phyloP scores from a whole-genome alignment of 2,113 vertebrate species.

The Petaurus breviceps region DNA sequence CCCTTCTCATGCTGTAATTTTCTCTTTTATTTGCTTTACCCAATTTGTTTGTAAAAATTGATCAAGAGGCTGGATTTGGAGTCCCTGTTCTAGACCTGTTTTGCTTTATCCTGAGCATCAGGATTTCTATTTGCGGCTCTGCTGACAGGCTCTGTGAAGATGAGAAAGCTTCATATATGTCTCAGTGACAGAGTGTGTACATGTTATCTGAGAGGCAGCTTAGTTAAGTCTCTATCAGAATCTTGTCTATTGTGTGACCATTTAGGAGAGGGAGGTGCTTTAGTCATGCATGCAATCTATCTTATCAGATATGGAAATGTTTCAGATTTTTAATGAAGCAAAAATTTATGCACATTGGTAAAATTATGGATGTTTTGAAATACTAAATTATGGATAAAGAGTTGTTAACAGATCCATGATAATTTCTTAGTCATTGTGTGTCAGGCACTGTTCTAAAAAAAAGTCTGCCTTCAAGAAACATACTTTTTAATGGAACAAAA shows the following conservation, averaged over 20 bases:
- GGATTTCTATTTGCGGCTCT: neutral
- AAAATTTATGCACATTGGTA: neutral
- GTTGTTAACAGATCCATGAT: neutral
- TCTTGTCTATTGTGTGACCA: neutral
- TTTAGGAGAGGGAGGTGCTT: neutral
- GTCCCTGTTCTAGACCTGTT: neutral
- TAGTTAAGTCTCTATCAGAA: neutral
- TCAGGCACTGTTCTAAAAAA: neutral
- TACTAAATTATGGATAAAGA: neutral
- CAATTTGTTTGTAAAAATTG: too few species aligned
- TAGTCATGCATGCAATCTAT: neutral
- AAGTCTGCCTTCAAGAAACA: neutral
- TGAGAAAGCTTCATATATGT: neutral
- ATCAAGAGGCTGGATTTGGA: too few species aligned
- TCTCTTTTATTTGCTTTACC: too few species aligned
- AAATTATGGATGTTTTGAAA: neutral
- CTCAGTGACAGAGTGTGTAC: neutral
- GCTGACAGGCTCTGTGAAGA: neutral
- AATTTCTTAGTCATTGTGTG: neutral
- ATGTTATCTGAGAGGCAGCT: neutral
- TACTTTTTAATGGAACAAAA: neutral
- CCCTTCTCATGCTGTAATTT: neutral
- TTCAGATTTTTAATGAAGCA: neutral
- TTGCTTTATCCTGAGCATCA: neutral
- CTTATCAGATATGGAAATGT: neutral